phyloP scores from a whole-genome alignment of 2,888 invertebrate species.

The Drosophila parthenogenetica region DNA sequence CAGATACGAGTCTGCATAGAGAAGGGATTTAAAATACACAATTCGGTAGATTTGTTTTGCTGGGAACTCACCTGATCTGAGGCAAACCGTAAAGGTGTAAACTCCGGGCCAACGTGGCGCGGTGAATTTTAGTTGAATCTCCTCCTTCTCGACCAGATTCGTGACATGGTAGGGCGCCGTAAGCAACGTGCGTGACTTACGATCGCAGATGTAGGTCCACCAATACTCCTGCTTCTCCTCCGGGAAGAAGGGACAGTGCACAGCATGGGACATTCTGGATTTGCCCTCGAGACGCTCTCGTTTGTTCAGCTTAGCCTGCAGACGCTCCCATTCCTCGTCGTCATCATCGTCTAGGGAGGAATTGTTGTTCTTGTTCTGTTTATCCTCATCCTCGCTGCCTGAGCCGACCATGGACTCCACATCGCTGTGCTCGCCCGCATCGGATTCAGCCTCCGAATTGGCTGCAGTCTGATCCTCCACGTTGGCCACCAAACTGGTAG shows the following conservation, averaged over 20 bases:
- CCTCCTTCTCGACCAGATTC: slow-evolving; percentile 94
- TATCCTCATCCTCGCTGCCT: slow-evolving; percentile 87
- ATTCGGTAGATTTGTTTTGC: background rate
- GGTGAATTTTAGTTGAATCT: slow-evolving; percentile 97
- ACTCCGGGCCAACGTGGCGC: slow-evolving; percentile 97
- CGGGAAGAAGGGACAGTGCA: slow-evolving; percentile 98
- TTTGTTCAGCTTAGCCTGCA: slow-evolving; percentile 94
- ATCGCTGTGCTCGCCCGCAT: slow-evolving; percentile 85
- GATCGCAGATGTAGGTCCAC: slow-evolving; percentile 99
- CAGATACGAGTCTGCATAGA: slow-evolving; percentile 93
- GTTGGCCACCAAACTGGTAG: slow-evolving; percentile 13
- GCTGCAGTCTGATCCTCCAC: slow-evolving; percentile 74
- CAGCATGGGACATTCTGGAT: slow-evolving; percentile 97
- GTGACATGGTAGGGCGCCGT: slow-evolving; percentile 98
- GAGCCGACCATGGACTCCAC: slow-evolving; percentile 85
- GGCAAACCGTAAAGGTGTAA: slow-evolving; percentile 96
- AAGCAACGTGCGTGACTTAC: slow-evolving; percentile 95
- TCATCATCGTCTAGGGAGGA: slow-evolving; percentile 88
- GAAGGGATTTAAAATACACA: background rate
- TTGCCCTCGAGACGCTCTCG: slow-evolving; percentile 96
- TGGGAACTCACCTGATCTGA: slow-evolving; percentile 89
- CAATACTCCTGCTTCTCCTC: slow-evolving; percentile 99
- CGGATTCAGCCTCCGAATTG: slow-evolving; percentile 85
- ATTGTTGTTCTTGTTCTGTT: slow-evolving; percentile 86
- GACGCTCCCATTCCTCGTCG: slow-evolving; percentile 96